A percentile compares a stretch with the other conserved stretches of the same genome.
phyloP scores from a whole-genome alignment of 2,113 vertebrate species.

The Condylura cristata region DNA sequence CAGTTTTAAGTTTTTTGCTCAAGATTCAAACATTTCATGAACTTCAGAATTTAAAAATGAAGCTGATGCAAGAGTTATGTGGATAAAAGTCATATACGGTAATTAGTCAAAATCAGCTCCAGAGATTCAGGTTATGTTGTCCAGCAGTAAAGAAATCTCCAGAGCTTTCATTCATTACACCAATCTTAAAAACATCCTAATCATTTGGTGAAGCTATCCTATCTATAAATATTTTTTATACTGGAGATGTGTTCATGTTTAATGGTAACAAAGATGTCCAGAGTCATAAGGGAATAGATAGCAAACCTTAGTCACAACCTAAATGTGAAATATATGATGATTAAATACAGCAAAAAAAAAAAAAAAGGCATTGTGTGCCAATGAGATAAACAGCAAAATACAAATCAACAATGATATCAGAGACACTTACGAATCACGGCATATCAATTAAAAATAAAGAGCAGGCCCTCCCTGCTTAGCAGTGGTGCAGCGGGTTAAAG shows the following conservation, averaged over 20 bases:
- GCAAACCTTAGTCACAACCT: not conserved
- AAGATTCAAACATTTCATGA: slow-evolving; percentile 71
- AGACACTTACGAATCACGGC: not conserved
- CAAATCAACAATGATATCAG: not conserved
- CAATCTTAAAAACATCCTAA: slow-evolving; percentile 85
- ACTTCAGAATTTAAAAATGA: slow-evolving; percentile 86
- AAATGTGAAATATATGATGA: not conserved
- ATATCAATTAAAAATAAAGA: not conserved
- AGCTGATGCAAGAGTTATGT: slow-evolving; percentile 84
- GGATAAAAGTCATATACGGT: slow-evolving; percentile 63
- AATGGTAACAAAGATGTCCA: slow-evolving; percentile 65
- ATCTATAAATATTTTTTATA: slow-evolving; percentile 62
- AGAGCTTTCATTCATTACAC: slow-evolving; percentile 88
- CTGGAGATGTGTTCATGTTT: slow-evolving; percentile 11
- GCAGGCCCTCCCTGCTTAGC: too few relatives aligned
- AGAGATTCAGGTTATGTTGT: slow-evolving; percentile 88
- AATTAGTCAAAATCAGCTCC: slow-evolving; percentile 89
- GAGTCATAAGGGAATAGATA: slow-evolving; percentile 37
- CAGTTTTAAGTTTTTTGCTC: slow-evolving; percentile 39
- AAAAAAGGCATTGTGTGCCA: not conserved
- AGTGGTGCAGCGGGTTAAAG: too few relatives aligned
- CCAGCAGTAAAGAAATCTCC: slow-evolving; percentile 85
- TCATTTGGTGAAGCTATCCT: slow-evolving; percentile 57
- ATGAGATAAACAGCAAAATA: not conserved
- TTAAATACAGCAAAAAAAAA: not conserved